Conservation (phyloP, 64 coral and sea anemone species). For the Hydrozoanthus tunicans region DNA sequence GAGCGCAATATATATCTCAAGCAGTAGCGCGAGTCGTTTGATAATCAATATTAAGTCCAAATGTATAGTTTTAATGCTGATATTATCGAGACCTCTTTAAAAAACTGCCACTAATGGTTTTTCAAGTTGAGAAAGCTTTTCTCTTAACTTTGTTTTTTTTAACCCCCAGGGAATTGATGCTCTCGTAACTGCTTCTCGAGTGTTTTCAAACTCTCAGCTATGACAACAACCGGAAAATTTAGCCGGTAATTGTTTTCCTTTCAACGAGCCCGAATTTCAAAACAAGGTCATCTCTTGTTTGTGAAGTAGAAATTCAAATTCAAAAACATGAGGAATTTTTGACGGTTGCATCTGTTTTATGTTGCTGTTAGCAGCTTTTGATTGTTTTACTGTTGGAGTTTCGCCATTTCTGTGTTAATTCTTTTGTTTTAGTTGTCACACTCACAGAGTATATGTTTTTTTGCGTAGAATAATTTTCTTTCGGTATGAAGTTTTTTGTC, state of each 20-base stretch:
- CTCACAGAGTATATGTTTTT: too few relatives aligned
- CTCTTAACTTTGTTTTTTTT: background rate
- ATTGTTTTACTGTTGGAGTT: too few relatives aligned
- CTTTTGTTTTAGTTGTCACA: too few relatives aligned
- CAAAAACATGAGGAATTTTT: background rate
- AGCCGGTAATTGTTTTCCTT: background rate
- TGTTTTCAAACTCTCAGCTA: background rate
- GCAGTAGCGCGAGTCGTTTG: background rate
- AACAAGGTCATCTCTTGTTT: background rate
- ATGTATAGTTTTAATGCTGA: background rate
- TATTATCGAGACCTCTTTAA: background rate
- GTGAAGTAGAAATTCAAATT: background rate
- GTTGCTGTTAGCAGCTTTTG: background rate
- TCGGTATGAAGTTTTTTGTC: too few relatives aligned
- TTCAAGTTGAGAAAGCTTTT: background rate
- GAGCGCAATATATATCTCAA: background rate
- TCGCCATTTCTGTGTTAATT: too few relatives aligned
- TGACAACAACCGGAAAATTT: background rate
- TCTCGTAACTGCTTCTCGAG: background rate
- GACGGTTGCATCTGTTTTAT: background rate
- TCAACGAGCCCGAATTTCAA: background rate
- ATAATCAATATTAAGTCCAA: background rate
- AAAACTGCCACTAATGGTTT: background rate
- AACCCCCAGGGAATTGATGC: background rate
- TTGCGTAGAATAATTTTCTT: too few relatives aligned